Evolutionary conservation across 2,888 invertebrate genomes (phyloP).

Genomic region (Synanthedon formicaeformis): DNA sequence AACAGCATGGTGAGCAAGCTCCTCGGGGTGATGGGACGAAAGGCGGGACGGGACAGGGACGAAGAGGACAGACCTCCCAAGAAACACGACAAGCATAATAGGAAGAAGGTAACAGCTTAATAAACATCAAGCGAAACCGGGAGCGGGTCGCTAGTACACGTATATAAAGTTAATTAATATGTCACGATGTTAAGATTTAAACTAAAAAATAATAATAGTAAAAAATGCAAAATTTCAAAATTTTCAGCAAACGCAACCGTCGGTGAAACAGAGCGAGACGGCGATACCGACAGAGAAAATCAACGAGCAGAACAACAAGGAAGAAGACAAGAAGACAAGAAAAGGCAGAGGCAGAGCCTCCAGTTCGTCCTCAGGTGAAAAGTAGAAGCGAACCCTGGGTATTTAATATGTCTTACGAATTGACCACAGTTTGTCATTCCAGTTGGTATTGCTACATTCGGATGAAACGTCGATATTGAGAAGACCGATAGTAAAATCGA

Average conservation of each 20-base stretch:
- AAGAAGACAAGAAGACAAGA: conserved; percentile 42
- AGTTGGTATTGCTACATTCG: no score
- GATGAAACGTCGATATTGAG: no score
- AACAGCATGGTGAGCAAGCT: conserved; percentile 62
- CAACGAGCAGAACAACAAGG: conserved; percentile 16
- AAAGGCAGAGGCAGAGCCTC: conserved; percentile 54
- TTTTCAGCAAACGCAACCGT: conserved; percentile 16
- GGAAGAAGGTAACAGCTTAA: conserved; percentile 39
- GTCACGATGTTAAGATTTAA: no score
- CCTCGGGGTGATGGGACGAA: conserved; percentile 59
- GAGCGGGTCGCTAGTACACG: no score
- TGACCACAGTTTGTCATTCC: no score
- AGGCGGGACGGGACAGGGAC: conserved; percentile 28
- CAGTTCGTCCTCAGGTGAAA: conserved; percentile 58
- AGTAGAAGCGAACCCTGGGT: conserved; percentile 21
- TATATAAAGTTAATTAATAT: background rate
- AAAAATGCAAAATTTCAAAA: background rate
- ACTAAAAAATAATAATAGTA: no score
- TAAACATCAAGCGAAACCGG: no score
- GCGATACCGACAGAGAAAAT: conserved; percentile 19
- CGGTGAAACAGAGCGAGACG: conserved; percentile 22
- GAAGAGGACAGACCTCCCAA: conserved; percentile 36
- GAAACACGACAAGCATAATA: conserved; percentile 38
- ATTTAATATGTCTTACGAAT: no score
- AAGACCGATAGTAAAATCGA: no score